Evolutionary conservation across 2,113 vertebrate genomes (phyloP).

Genomic region (Geothlypis trichas): DNA sequence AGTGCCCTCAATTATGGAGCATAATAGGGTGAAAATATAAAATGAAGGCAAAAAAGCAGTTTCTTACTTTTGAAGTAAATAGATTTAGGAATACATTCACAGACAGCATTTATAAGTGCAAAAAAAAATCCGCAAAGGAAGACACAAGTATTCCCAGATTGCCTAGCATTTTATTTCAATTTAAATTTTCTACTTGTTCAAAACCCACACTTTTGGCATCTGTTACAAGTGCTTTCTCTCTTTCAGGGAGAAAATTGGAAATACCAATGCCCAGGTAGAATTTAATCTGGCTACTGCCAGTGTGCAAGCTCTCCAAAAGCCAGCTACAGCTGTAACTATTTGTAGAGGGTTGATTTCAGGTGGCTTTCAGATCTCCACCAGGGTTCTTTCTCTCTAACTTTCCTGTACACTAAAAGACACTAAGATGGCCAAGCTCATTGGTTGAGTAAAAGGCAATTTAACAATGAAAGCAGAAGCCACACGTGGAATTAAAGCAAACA

Average conservation of each 20-base stretch:
- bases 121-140: neutral
- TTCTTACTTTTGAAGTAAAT: neutral
- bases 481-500: fast-evolving
- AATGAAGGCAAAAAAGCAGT: neutral
- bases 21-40: neutral
- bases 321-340: neutral
- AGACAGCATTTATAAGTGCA: neutral
- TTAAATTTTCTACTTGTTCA: neutral
- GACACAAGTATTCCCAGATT: too few relatives aligned
- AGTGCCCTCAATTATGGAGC: neutral
- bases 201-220: neutral
- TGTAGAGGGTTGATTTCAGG: fast-evolving
- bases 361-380: neutral
- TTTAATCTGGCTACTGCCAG: neutral
- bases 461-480: neutral
- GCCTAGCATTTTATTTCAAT: neutral
- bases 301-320: neutral
- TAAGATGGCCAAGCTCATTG: neutral
- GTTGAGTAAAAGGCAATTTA: neutral
- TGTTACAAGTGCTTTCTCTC: neutral
- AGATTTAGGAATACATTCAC: neutral
- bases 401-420: neutral
- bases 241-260: neutral
- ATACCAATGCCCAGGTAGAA: neutral
- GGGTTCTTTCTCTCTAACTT: neutral